Evolutionary conservation across 2,797 vertebrate genomes (phyloP).

Genomic region (Crocodylus rhombifer): DNA sequence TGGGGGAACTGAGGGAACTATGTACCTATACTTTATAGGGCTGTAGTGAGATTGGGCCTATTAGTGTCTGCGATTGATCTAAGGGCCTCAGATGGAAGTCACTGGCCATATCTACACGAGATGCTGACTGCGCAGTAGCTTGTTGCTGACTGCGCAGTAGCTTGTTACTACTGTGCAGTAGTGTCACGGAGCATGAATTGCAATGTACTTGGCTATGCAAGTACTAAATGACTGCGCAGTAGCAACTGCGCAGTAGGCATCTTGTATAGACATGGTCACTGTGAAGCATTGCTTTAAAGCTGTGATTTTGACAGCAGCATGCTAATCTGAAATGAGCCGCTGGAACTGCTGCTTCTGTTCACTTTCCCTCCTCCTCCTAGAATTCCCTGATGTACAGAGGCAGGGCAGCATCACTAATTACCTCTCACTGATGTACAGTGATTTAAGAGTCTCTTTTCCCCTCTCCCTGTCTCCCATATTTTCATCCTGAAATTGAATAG

Average conservation of each 20-base stretch:
- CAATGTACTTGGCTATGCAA: too few relatives aligned
- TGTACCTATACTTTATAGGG: not conserved
- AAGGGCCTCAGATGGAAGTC: conserved; percentile 42
- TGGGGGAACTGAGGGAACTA: not conserved
- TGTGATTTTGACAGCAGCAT: not conserved
- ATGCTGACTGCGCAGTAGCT: too few relatives aligned
- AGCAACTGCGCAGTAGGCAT: too few relatives aligned
- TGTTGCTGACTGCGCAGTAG: too few relatives aligned
- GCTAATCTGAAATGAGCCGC: conserved; percentile 48
- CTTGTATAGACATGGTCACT: not conserved
- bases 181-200: too few relatives aligned
- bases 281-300: not conserved
- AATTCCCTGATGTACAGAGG: not conserved
- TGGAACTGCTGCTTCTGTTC: conserved; percentile 32
- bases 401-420: not conserved
- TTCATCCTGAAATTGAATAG: conserved; percentile 63
- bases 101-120: not conserved
- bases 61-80: conserved; percentile 35
- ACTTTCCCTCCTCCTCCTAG: not conserved
- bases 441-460: conserved; percentile 22
- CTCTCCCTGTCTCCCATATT: not conserved
- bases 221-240: too few relatives aligned
- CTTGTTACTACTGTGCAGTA: too few relatives aligned
- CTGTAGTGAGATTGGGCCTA: not conserved
- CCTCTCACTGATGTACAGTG: not conserved